Evolutionary conservation across 2,113 vertebrate genomes (phyloP).

Genomic region (Otus sunia): DNA sequence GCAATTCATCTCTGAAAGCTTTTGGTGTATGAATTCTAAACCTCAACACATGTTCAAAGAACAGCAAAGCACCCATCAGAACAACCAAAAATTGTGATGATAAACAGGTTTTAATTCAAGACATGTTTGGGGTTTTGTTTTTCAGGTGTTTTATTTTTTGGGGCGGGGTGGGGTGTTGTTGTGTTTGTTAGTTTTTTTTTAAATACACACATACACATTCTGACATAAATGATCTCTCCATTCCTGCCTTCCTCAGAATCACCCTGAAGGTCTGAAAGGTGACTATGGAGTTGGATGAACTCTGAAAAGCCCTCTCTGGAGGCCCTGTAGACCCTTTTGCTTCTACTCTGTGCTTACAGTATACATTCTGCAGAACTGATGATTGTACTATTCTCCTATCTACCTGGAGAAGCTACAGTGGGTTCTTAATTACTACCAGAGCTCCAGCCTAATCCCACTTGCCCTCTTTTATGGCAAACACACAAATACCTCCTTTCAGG

Average conservation of each 20-base stretch:
- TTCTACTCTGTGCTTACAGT: background rate
- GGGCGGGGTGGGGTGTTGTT: no score
- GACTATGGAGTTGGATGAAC: background rate
- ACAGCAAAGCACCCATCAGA: background rate
- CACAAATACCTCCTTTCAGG: background rate
- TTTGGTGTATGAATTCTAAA: accelerated
- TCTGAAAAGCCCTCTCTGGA: background rate
- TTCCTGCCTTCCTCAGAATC: background rate
- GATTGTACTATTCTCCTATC: accelerated
- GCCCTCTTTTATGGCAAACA: background rate
- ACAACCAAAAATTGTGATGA: background rate
- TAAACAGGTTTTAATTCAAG: background rate
- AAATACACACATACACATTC: background rate
- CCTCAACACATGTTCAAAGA: background rate
- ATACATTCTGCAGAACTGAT: background rate
- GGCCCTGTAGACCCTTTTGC: background rate
- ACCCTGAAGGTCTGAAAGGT: background rate
- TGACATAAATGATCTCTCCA: background rate
- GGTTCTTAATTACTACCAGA: background rate
- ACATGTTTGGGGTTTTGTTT: background rate
- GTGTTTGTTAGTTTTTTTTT: background rate
- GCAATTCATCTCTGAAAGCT: background rate
- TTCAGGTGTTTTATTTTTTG: no score
- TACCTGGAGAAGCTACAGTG: background rate
- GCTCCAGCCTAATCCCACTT: background rate